Percentiles rank a stretch among this genome's conserved stretches.
Evolutionary conservation across 2,888 invertebrate species (phyloP).

Genomic region (Pyrrhia umbra): DNA sequence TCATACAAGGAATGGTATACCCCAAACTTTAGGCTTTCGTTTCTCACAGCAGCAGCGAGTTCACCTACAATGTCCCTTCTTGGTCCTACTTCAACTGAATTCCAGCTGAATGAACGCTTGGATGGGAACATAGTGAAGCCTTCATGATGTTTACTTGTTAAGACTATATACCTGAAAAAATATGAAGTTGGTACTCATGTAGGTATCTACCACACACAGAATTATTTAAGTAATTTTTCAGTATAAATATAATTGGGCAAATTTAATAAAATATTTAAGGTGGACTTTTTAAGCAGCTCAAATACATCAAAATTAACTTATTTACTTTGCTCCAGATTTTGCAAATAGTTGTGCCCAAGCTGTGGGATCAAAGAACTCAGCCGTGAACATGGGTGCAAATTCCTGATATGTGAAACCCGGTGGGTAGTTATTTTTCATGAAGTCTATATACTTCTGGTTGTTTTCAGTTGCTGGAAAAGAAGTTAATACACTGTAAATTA

Average conservation of each 20-base stretch:
- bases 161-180: conserved; percentile 88
- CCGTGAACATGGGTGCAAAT: conserved; percentile 96
- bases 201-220: not conserved
- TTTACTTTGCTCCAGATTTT: conserved; percentile 96
- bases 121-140: conserved; percentile 97
- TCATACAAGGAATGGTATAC: conserved; percentile 96
- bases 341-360: conserved; percentile 96
- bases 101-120: conserved; percentile 95
- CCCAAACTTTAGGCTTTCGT: conserved; percentile 93
- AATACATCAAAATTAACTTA: conserved; percentile 7
- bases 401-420: conserved; percentile 97
- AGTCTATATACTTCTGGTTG: conserved; percentile 87
- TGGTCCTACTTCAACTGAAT: conserved; percentile 94
- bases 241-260: no score
- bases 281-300: not conserved
- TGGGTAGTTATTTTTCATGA: conserved; percentile 95
- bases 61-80: conserved; percentile 95
- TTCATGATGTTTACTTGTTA: conserved; percentile 97
- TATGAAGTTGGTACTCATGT: not conserved
- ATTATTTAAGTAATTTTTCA: not conserved
- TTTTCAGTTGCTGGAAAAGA: conserved; percentile 25
- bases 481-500: not conserved
- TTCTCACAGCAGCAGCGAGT: conserved; percentile 92
- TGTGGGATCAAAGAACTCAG: conserved; percentile 96
- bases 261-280: no score